These are phyloP conservation scores for Eciton burchellii DNA, from an alignment of 1,140 invertebrate genomes.

Conservation along the genomic window DNA sequence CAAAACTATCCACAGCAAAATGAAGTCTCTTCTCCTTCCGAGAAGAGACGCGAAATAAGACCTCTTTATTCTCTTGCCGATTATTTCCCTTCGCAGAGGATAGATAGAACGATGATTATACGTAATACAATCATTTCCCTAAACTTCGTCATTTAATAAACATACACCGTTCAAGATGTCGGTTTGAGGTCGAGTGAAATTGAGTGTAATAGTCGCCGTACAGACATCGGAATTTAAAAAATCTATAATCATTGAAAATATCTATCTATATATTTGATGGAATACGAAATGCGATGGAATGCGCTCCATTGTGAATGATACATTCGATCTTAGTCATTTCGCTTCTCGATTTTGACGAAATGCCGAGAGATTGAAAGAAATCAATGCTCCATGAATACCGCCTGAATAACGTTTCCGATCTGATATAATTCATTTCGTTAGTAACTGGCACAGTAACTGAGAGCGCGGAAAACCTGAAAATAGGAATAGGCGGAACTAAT, in stretches of 20 bases:
- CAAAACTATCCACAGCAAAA: neutral
- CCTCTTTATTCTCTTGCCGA: too few relatives aligned
- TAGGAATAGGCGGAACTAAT: slow-evolving; percentile 45
- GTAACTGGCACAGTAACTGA: slow-evolving; percentile 42
- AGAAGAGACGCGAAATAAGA: too few relatives aligned
- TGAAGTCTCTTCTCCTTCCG: too few relatives aligned
- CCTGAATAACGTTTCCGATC: slow-evolving; percentile 29
- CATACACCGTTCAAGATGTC: too few relatives aligned
- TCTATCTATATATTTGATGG: slow-evolving; percentile 3
- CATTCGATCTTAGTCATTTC: neutral
- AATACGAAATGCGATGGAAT: slow-evolving; percentile 12
- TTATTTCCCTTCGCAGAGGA: too few relatives aligned
- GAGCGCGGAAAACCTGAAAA: slow-evolving; percentile 38
- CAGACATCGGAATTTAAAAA: too few relatives aligned
- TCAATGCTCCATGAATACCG: slow-evolving; percentile 1
- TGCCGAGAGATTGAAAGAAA: slow-evolving; percentile 2
- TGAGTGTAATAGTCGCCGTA: too few relatives aligned
- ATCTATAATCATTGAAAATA: too few relatives aligned
- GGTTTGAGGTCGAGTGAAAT: too few relatives aligned
- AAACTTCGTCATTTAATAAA: too few relatives aligned
- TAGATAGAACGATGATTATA: too few relatives aligned
- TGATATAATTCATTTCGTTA: slow-evolving; percentile 49
- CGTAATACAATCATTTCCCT: too few relatives aligned
- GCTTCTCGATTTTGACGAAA: slow-evolving; percentile 3
- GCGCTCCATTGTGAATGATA: neutral